Evolutionary conservation across 2,113 vertebrate species (phyloP), one percentile per base, ranked within the genome.

Genomic region (Sinocyclocheilus maitianheensis): DNA sequence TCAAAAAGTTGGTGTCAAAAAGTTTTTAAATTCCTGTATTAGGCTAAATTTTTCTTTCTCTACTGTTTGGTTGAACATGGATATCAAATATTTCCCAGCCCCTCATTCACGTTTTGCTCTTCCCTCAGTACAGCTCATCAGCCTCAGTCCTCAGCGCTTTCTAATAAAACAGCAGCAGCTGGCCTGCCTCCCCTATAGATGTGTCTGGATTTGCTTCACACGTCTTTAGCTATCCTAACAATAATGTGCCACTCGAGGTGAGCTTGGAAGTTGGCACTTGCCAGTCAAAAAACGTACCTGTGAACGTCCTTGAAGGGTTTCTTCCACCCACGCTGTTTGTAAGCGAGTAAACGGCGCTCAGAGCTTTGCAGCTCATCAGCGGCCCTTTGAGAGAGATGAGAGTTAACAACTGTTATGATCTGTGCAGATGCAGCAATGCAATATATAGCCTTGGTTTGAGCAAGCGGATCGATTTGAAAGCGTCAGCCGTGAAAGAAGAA

Each of bases 131-230:
- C 46, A 77, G 30, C 2, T 37, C 80, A 55, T 83, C 71, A 46
- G 58, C 72, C 20, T 34, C 16, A 40, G 65, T 53, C 16, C 77
- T 88, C 76, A 37, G 65, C 1, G 11, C 58, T 84, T 58, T 63
- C 83, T 87, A 78, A 88, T 88, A 86, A 85, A 72, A 40, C 82
- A 79, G 65, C 88, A 84, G 46, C 88, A 75, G 40, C 79, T 85
- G 71, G 43, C 62, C 53, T n/a, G 14, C 69, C 78, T n/a, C 69
- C 55, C 81, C 81, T 55, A 65, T 75, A 75, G 81, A 82, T 86
- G 85, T 51, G n/a, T 51, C 18, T 22, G 72, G 30, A 34, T 69
- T 72, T 30, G 8, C 65, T 67, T 75, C 46, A 51, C 74, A 62
- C 37, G 4, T 30, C 46, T 58, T 48, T 60, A 26, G 40, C 53